A percentile compares a stretch with the other conserved stretches of the same genome.
phyloP scores from a whole-genome alignment of 2,888 invertebrate species.

The Leptinotarsa rubiginosa region DNA sequence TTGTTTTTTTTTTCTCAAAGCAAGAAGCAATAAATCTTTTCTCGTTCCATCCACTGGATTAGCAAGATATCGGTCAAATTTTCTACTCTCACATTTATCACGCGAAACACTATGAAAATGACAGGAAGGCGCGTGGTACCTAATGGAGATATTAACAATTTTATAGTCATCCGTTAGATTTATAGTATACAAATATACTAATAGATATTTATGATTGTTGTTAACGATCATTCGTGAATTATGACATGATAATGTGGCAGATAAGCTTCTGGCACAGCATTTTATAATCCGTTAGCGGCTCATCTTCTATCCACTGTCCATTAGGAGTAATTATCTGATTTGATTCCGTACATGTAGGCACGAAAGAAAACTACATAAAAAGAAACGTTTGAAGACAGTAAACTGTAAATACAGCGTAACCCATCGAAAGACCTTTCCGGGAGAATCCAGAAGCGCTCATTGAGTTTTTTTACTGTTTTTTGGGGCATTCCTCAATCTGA shows the following conservation, averaged over 20 bases:
- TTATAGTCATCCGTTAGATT: slow-evolving; percentile 15
- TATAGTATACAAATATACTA: slow-evolving; percentile 24
- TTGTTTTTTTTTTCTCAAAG: not conserved
- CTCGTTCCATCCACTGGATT: not conserved
- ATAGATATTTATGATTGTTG: slow-evolving; percentile 29
- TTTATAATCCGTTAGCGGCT: slow-evolving; percentile 3
- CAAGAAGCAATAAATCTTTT: not conserved
- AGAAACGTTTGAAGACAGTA: too few species aligned
- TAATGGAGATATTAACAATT: slow-evolving; percentile 16
- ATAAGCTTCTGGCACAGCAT: slow-evolving; percentile 14
- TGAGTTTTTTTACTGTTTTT: too few species aligned
- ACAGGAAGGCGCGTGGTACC: not conserved
- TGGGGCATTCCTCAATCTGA: too few species aligned
- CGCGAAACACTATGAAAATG: slow-evolving; percentile 13
- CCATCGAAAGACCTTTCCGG: too few species aligned
- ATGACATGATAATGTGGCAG: slow-evolving; percentile 25
- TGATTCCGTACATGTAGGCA: not conserved
- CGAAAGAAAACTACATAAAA: not conserved
- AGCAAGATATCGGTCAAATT: slow-evolving; percentile 7
- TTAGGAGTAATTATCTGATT: not conserved
- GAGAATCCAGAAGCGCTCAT: too few species aligned
- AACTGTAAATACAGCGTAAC: too few species aligned
- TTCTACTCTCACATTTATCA: slow-evolving; percentile 3
- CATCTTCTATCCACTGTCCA: slow-evolving; percentile 8
- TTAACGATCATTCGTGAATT: slow-evolving; percentile 23